Evolutionary conservation across 2,113 vertebrate species (phyloP), one percentile per base, ranked within the genome.

Genomic region (Pangasianodon hypophthalmus): DNA sequence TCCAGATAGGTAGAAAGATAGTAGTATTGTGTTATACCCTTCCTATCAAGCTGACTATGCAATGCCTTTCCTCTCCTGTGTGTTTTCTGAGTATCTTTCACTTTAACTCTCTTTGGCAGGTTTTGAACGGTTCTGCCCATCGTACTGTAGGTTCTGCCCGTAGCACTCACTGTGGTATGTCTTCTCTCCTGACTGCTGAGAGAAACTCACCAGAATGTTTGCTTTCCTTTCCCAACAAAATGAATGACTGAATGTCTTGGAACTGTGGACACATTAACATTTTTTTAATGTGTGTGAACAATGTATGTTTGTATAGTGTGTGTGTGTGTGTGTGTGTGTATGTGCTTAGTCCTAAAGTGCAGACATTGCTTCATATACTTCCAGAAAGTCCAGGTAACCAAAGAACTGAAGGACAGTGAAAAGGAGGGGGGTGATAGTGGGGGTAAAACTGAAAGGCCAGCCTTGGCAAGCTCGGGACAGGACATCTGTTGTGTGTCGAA

Each of bases 401-500:
- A 29, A 85, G 77, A 71, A 46, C 14, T 41, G 67, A 80, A 86
- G 3, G 56, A 24, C 0, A 24, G 67, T 5, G 84, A 54, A 71
- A 73, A 48, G 37, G 52, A 29, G 46, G 37, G 64, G 41, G 41
- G 67, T 13, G 77, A 64, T 87, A 88, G 58, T 67, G 81, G 29
- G 29, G 58, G 52, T 90, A 87, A 80, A 73, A 77, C 83, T 48
- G 18, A 91, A 41, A 85, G 88, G 58, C 60, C 82, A 86, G 92
- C 92, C 91, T 92, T 95, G 93, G 95, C 93, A 91, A 91, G 87
- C 88, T 86, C 77, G 58, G 85, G 79, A 85, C 83, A 77, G 54
- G 89, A 94, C 95, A 96, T 95, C 95, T 95, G 95, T 92, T 80
- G 88, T 93, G 89, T 91, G 91, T 91, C 92, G 92, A 92, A 91